Evolutionary conservation across 1,140 invertebrate genomes (phyloP), one percentile per base, ranked within the genome.

Genomic region (Drosophila insularis): DNA sequence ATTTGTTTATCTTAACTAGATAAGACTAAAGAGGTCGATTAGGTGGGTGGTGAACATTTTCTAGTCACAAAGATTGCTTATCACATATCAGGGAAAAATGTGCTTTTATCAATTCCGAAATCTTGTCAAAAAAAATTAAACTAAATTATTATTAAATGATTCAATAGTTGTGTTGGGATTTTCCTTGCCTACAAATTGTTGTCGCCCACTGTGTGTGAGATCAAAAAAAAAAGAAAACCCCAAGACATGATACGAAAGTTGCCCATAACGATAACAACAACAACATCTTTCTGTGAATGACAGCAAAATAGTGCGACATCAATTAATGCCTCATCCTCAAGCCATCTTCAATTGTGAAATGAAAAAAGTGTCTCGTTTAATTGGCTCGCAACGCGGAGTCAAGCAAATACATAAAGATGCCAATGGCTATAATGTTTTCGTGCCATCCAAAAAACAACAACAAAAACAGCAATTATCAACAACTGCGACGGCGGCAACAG

Each of bases 311-410:
- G 37, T 59, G 50, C 5, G 27, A 46, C 77, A 60, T 82, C 77
- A 84, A 77, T 80, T 85, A 77, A 85, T 84, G 72, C 64, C 63
- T 64, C 71, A 78, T 67, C 43, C 27, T 27, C 63, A 66, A 78
- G 62, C 43, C 63, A 67, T 63, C 64, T 27, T 27, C 68, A 70
- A 80, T 84, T 84, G 78, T 76, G 73, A 81, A 80, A 74, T 69
- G 61, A 74, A 60, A 79, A 74, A 76, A 86, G 75, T 86, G 81
- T 76, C 71, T 74, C 82, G 81, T 62, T 76, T 86, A 86, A 87
- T 86, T 82, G 84, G 80, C 65, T 74, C 73, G 43, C 71, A 65
- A 35, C 67, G 63, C 14, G 64, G 67, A 17, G 53, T 64, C 43
- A 82, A 50, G 35, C 60, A 74, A n/a, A 31, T 37, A 27, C 50